Conservation (phyloP, 2,113 vertebrate genomes). For the Callipepla californica region DNA sequence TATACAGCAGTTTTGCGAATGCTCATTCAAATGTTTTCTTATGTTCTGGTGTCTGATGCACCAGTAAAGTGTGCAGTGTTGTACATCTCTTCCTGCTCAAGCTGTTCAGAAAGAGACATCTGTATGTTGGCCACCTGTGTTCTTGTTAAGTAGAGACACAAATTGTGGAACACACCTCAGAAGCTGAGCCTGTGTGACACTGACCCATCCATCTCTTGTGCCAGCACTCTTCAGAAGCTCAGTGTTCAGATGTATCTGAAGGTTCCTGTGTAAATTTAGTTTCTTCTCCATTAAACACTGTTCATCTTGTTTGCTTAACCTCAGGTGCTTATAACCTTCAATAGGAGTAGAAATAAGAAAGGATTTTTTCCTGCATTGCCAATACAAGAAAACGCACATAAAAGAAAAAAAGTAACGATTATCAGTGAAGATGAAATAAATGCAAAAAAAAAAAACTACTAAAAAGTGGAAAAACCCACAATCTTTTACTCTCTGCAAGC, state of each 20-base stretch:
- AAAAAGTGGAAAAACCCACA: neutral
- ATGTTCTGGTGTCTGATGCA: neutral
- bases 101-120: neutral
- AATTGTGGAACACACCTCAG: neutral
- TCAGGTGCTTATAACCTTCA: neutral
- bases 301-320: neutral
- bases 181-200: rapidly evolving
- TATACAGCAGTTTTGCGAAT: neutral
- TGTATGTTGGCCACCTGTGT: neutral
- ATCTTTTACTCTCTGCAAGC: neutral
- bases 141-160: rapidly evolving
- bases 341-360: neutral
- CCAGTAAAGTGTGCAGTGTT: rapidly evolving
- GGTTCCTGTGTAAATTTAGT: neutral
- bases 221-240: rapidly evolving
- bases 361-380: neutral
- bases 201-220: rapidly evolving
- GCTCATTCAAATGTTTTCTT: neutral
- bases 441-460: neutral
- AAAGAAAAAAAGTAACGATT: neutral
- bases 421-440: neutral
- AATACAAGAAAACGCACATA: neutral
- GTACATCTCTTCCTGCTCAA: neutral
- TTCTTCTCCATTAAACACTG: neutral
- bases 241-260: rapidly evolving